Percentiles rank a stretch among this genome's conserved stretches.
Conservation (phyloP, 2,888 invertebrate species). For the Cephus spinipes region DNA sequence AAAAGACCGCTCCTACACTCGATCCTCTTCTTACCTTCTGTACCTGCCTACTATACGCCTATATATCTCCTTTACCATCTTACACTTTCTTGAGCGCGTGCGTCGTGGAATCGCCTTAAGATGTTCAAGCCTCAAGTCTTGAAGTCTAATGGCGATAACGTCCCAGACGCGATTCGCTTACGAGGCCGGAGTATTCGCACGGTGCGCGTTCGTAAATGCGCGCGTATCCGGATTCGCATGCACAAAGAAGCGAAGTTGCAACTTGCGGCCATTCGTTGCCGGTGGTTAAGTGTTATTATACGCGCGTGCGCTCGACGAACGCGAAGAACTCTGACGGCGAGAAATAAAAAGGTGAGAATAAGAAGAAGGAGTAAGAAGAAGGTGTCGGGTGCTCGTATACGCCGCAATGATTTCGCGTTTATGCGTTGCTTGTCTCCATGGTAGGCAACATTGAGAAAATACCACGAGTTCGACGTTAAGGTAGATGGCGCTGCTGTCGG, state of each 20-base stretch:
- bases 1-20: neutral
- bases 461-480: slow-evolving; percentile 25
- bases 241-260: slow-evolving; percentile 45
- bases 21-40: neutral
- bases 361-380: neutral
- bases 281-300: slow-evolving; percentile 49
- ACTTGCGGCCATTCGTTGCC: slow-evolving; percentile 39
- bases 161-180: neutral
- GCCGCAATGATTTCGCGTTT: slow-evolving; percentile 48
- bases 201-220: neutral
- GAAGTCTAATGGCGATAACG: neutral
- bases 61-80: neutral
- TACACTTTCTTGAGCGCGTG: neutral
- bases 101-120: neutral
- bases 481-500: neutral
- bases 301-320: slow-evolving; percentile 28
- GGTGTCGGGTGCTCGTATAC: slow-evolving; percentile 37
- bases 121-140: neutral
- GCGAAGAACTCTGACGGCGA: neutral
- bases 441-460: slow-evolving; percentile 45
- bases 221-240: neutral
- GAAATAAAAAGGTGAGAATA: neutral
- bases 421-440: slow-evolving; percentile 41
- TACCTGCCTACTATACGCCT: neutral
- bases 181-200: neutral